A percentile compares a stretch with the other conserved stretches of the same genome.
Conservation (phyloP, 2,888 invertebrate genomes). For the Tromatobia lineatoria region DNA sequence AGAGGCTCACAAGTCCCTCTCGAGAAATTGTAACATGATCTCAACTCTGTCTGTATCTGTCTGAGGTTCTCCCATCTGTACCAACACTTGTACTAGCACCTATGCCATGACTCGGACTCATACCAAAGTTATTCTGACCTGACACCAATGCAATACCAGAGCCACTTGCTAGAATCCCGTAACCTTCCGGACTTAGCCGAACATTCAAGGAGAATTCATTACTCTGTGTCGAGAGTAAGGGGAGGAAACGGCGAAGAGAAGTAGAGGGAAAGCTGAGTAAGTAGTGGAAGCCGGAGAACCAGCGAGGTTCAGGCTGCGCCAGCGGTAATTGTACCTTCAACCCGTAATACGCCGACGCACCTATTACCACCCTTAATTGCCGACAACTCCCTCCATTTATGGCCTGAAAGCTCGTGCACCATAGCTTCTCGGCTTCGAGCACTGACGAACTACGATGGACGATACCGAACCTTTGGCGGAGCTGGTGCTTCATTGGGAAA, state of each 20-base stretch:
- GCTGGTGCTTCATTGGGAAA: not conserved
- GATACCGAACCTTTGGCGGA: not conserved
- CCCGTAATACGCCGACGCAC: slow-evolving; percentile 49
- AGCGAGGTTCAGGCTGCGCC: slow-evolving; percentile 16
- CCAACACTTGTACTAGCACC: not conserved
- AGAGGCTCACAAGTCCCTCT: slow-evolving; percentile 4
- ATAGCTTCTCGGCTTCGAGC: slow-evolving; percentile 1
- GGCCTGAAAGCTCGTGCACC: slow-evolving; percentile 29
- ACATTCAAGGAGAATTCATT: slow-evolving; percentile 56
- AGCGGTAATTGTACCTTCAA: slow-evolving; percentile 56
- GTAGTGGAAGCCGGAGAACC: slow-evolving; percentile 20
- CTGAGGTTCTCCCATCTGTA: not conserved
- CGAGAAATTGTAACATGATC: slow-evolving; percentile 18
- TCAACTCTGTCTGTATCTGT: not conserved
- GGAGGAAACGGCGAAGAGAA: not conserved
- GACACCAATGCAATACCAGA: slow-evolving; percentile 35
- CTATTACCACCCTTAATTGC: slow-evolving; percentile 53
- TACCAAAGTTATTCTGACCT: not conserved
- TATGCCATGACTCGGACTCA: slow-evolving; percentile 6
- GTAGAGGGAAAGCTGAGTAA: slow-evolving; percentile 24
- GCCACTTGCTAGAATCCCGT: slow-evolving; percentile 44
- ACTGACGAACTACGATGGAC: slow-evolving; percentile 21
- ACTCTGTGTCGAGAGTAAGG: slow-evolving; percentile 17
- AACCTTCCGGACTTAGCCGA: slow-evolving; percentile 52
- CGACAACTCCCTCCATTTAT: slow-evolving; percentile 18